phyloP scores from a whole-genome alignment of 2,888 invertebrate species.

The Euplexia lucipara region DNA sequence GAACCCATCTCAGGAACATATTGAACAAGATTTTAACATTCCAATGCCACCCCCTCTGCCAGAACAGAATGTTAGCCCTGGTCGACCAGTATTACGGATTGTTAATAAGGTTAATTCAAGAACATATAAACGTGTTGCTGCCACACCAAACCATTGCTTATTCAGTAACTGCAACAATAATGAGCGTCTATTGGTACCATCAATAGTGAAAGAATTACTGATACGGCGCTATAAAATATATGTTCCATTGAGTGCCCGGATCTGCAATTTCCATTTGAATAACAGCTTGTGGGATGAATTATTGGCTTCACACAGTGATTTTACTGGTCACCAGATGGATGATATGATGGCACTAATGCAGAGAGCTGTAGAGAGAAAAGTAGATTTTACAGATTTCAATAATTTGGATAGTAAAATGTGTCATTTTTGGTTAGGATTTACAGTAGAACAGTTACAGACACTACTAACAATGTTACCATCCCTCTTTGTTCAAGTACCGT shows the following conservation, averaged over 20 bases:
- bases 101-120: not conserved
- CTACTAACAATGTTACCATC: conserved; percentile 4
- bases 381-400: conserved; percentile 5
- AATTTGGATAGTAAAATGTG: not conserved
- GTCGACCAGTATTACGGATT: conserved; percentile 6
- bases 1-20: too few relatives aligned
- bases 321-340: conserved; percentile 4
- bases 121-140: too few relatives aligned
- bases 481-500: not conserved
- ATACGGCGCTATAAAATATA: conserved; percentile 7
- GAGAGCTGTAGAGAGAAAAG: not conserved
- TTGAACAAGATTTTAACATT: too few relatives aligned
- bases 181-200: conserved; percentile 4
- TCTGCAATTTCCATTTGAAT: conserved; percentile 8
- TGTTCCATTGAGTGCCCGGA: not conserved
- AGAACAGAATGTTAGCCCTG: not conserved
- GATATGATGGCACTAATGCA: conserved; percentile 7
- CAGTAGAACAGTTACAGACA: not conserved
- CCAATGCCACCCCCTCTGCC: not conserved
- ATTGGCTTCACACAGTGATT: conserved; percentile 8
- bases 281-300: conserved; percentile 5
- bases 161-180: too few relatives aligned
- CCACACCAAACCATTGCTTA: too few relatives aligned
- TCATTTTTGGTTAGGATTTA: conserved; percentile 4
- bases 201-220: conserved; percentile 8